Conservation (phyloP, 2,888 invertebrate species). For the Malachius bipustulatus region DNA sequence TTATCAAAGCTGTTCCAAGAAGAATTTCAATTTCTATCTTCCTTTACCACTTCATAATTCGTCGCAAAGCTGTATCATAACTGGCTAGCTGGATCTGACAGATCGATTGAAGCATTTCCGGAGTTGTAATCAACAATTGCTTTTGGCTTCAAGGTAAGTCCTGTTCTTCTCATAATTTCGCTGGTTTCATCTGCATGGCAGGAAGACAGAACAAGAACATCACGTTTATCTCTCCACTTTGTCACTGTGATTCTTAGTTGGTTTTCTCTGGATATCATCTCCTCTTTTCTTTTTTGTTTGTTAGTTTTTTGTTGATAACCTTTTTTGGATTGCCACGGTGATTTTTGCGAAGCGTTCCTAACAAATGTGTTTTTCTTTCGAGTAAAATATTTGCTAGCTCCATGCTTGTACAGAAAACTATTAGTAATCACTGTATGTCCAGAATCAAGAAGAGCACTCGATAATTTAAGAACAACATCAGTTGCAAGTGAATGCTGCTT, state of each 20-base stretch:
- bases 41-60: conserved; percentile 11
- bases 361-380: no score
- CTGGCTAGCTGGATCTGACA: conserved; percentile 22
- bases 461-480: conserved; percentile 2
- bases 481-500: conserved; percentile 2
- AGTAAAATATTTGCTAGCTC: conserved; percentile 3
- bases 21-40: conserved; percentile 13
- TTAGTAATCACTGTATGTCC: conserved; percentile 2
- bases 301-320: no score
- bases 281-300: conserved; percentile 5
- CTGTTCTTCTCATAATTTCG: conserved; percentile 15
- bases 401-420: conserved; percentile 3
- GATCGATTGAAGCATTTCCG: conserved; percentile 22
- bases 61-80: conserved; percentile 11
- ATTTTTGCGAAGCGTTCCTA: no score
- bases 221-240: conserved; percentile 27
- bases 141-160: conserved; percentile 10
- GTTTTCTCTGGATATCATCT: conserved; percentile 5
- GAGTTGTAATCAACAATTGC: conserved; percentile 22
- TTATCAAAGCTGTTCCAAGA: no score
- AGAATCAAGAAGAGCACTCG: conserved; percentile 2
- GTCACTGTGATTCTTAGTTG: conserved; percentile 19
- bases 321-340: no score
- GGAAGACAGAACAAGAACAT: conserved; percentile 25
- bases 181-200: conserved; percentile 20